A percentile compares a stretch with the other conserved stretches of the same genome.
These are phyloP conservation scores for rat (Rattus norvegicus) DNA, from an alignment of 2,113 vertebrate species.

Conservation along the genomic window GRCr8 NC_086032.1:70502001-70502500, in stretches of 20 bases:
- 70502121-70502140: background rate
- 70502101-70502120: background rate
- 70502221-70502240: background rate
- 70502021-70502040: background rate
- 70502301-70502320: background rate
- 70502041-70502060: background rate
- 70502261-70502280: conserved; percentile 47
- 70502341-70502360: background rate
- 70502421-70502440: background rate
- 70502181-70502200: background rate
- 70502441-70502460: background rate
- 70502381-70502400: conserved; percentile 54
- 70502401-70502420: background rate
- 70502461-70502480: conserved; percentile 20
- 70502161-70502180: background rate
- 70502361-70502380: conserved; percentile 31
- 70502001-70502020: background rate
- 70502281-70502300: conserved; percentile 4
- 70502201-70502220: background rate
- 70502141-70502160: background rate
- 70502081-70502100: background rate
- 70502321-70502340: conserved; percentile 46
- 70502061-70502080: background rate
- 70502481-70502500: background rate
- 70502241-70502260: background rate